Base-by-base conservation (phyloP, 2,888 invertebrate genomes). In the Calliopum simillimum region DNA sequence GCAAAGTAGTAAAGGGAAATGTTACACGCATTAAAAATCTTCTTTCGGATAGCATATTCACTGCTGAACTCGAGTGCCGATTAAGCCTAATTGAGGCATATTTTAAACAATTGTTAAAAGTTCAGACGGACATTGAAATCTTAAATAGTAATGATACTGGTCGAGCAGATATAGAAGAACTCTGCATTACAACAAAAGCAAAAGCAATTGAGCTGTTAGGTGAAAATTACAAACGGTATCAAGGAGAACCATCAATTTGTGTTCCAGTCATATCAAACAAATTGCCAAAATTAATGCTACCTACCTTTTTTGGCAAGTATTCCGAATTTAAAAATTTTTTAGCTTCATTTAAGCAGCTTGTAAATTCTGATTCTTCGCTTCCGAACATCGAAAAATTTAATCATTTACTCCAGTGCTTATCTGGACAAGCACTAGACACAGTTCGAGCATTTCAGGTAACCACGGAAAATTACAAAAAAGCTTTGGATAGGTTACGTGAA, bases 91-190 rank as follows among this genome's bases (percentile, higher is more conserved):
- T 66, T 12, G 70, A 70, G 67, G 70, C 66, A 44, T 70, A 70
- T 55, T 70, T 70, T 33, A 70, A 70, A 25, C 65, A 70, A 56
- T n/a, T 70, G n/a, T 58, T 66, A 11, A 16, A 53, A n/a, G 56
- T 70, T 16, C 66, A 70, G 19, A 65, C 46, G 6, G 23, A n/a
- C n/a, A 70, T 70, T 16, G 58, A 56, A 46, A 2, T 51, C 14
- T 3, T 33, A 4, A 67, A 56, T 43, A 49, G 46, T 6, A 49
- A 49, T 11, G 25, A 64, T 19, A 47, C 49, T 16, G 25, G 14
- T n/a, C n/a, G 51, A 16, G 14, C 33, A 19, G 62, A 62, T 4
- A 62, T 46, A n/a, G 62, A 62, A 44, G 44, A 46, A 33, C 44
- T 62, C 44, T 62, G 43, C 43, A 62, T 62, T 4, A 44, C 33